Conservation (phyloP, 2,888 invertebrate species). For the Dasypolia templi region DNA sequence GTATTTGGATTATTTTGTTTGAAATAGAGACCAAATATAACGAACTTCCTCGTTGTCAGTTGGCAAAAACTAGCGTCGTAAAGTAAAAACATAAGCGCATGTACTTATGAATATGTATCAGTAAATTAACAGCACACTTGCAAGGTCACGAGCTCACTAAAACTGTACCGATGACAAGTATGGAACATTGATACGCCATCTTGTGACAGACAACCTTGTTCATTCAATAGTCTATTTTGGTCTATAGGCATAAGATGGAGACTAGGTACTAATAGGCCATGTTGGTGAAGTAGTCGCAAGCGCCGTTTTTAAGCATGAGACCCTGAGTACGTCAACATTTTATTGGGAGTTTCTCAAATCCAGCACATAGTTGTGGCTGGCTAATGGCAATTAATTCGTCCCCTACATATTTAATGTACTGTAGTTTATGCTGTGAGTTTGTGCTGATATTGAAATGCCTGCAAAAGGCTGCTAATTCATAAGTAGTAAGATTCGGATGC, state of each 20-base stretch:
- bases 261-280: background rate
- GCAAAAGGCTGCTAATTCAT: background rate
- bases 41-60: background rate
- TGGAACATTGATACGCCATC: conserved; percentile 33
- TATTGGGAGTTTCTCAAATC: too few species aligned
- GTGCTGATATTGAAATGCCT: background rate
- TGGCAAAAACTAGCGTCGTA: conserved; percentile 25
- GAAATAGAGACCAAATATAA: background rate
- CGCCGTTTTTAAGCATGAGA: background rate
- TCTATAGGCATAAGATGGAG: background rate
- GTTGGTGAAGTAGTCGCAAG: too few species aligned
- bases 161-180: conserved; percentile 44
- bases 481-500: too few species aligned
- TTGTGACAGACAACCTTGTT: conserved; percentile 22
- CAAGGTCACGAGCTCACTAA: conserved; percentile 56
- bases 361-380: background rate
- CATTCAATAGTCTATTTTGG: background rate
- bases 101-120: conserved; percentile 45
- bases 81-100: conserved; percentile 14
- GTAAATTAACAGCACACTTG: conserved; percentile 48
- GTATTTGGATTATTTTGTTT: background rate
- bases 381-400: background rate
- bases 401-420: background rate
- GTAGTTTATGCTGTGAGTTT: background rate
- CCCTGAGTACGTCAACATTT: background rate